Evolutionary conservation across 1,140 invertebrate species (phyloP).

Genomic region (Druon quercuslanigerum): DNA sequence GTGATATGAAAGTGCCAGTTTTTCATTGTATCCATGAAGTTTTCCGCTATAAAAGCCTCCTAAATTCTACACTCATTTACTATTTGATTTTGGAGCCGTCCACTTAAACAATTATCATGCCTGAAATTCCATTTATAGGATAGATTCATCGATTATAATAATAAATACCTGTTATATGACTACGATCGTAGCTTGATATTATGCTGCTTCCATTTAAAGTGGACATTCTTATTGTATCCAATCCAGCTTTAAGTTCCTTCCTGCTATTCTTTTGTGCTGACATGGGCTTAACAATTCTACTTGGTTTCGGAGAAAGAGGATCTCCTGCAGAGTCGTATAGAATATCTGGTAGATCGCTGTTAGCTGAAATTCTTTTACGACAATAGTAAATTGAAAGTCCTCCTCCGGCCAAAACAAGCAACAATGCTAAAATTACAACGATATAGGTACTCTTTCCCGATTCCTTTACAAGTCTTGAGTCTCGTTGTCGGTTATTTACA

Average conservation of each 20-base stretch:
- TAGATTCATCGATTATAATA: too few species aligned
- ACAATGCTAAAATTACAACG: slow-evolving; percentile 66
- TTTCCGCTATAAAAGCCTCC: too few species aligned
- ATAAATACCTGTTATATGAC: slow-evolving; percentile 81
- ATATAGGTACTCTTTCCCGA: slow-evolving; percentile 75
- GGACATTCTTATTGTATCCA: slow-evolving; percentile 80
- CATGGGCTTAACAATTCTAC: slow-evolving; percentile 64
- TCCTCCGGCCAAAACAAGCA: slow-evolving; percentile 74
- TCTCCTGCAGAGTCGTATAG: slow-evolving; percentile 79
- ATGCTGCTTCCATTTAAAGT: slow-evolving; percentile 79
- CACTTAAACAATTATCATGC: too few species aligned
- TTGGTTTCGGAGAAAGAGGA: slow-evolving; percentile 76
- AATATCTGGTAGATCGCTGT: slow-evolving; percentile 73
- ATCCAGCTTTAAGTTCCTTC: slow-evolving; percentile 71
- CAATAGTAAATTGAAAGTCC: slow-evolving; percentile 67
- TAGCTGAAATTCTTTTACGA: slow-evolving; percentile 71
- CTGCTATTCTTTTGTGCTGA: slow-evolving; percentile 69
- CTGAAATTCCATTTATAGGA: too few species aligned
- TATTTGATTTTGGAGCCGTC: too few species aligned
- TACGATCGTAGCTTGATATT: slow-evolving; percentile 84
- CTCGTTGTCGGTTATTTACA: slow-evolving; percentile 61
- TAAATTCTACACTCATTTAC: too few species aligned
- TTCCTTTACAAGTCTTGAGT: slow-evolving; percentile 56
- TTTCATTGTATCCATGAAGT: too few species aligned
- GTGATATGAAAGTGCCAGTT: too few species aligned